Evolutionary conservation across 2,113 vertebrate species (phyloP).

Genomic region (Eulemur rufifrons): DNA sequence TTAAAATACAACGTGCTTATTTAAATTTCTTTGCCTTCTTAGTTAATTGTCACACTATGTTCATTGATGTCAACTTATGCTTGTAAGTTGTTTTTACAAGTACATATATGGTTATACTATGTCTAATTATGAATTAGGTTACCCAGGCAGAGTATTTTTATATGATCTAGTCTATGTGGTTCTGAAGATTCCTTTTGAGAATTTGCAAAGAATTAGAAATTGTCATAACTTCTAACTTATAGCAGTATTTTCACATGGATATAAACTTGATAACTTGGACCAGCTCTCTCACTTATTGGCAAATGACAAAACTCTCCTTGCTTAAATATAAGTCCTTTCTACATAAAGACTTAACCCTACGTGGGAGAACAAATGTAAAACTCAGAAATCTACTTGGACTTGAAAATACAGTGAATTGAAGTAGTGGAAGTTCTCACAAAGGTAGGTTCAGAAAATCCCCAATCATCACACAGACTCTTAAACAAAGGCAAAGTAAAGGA

Average conservation of each 20-base stretch:
- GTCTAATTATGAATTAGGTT: slow-evolving; percentile 46
- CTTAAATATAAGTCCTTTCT: slow-evolving; percentile 29
- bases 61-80: slow-evolving; percentile 26
- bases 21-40: slow-evolving; percentile 53
- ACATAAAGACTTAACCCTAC: not conserved
- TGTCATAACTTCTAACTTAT: not conserved
- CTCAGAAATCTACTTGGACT: not conserved
- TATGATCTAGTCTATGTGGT: not conserved
- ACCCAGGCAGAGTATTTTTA: slow-evolving; percentile 29
- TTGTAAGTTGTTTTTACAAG: slow-evolving; percentile 34
- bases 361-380: not conserved
- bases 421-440: not conserved
- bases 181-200: slow-evolving; percentile 41
- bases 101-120: not conserved
- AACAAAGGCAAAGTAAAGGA: not conserved
- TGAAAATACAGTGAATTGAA: not conserved
- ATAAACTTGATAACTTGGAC: not conserved
- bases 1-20: slow-evolving; percentile 15
- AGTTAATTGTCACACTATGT: slow-evolving; percentile 38
- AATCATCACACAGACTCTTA: not conserved
- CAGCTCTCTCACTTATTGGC: not conserved
- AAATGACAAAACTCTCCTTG: slow-evolving; percentile 8
- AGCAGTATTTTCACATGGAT: slow-evolving; percentile 21
- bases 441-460: not conserved
- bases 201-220: slow-evolving; percentile 45